A percentile compares a stretch with the other conserved stretches of the same genome.
These are phyloP conservation scores for Diplodus puntazzo DNA, from an alignment of 2,797 vertebrate genomes.

Conservation along the genomic window DNA sequence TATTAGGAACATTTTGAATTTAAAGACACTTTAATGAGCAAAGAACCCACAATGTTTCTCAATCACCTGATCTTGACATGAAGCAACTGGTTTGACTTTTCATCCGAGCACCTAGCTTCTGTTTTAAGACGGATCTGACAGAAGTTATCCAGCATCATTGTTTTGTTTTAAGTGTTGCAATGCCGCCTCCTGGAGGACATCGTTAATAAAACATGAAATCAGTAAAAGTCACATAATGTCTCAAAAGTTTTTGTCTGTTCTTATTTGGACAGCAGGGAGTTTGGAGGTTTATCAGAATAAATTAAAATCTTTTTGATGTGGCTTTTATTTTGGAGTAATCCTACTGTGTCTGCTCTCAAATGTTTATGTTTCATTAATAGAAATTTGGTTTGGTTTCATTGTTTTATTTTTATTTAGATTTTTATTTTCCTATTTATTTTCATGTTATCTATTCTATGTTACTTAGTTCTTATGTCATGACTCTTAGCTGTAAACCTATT, in stretches of 20 bases:
- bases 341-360: not conserved
- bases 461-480: too few relatives aligned
- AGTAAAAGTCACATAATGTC: not conserved
- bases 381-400: not conserved
- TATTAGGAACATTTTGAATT: too few relatives aligned
- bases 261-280: not conserved
- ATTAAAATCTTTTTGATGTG: not conserved
- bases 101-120: not conserved
- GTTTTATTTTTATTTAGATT: not conserved
- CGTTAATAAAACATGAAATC: not conserved
- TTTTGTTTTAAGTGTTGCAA: not conserved
- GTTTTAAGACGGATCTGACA: not conserved
- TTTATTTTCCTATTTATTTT: too few relatives aligned
- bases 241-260: not conserved
- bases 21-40: too few relatives aligned
- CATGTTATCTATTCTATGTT: too few relatives aligned
- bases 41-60: not conserved
- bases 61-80: not conserved
- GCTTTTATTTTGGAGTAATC: not conserved
- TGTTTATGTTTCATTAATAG: not conserved
- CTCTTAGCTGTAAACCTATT: too few relatives aligned
- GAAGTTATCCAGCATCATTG: not conserved
- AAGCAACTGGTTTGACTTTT: not conserved
- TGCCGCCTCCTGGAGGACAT: constrained; percentile 47
- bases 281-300: not conserved